Conservation (phyloP, 2,797 vertebrate species). For the Rhincodon typus region DNA sequence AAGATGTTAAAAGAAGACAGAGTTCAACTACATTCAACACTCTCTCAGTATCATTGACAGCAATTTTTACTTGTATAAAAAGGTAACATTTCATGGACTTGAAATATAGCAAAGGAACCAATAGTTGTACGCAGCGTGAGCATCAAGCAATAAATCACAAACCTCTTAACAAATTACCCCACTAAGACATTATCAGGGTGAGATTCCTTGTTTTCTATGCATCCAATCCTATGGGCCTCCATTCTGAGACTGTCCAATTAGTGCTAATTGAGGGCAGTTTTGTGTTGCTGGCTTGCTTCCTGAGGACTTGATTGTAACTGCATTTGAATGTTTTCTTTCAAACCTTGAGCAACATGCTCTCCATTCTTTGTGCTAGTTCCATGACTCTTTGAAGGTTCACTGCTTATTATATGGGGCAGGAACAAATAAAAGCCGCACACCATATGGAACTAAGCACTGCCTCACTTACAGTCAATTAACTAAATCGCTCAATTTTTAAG, state of each 20-base stretch:
- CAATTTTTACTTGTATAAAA: not conserved
- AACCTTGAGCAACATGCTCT: not conserved
- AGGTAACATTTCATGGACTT: not conserved
- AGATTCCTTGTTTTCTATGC: not conserved
- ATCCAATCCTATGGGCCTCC: not conserved
- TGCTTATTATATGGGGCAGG: too few relatives aligned
- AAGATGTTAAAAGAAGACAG: not conserved
- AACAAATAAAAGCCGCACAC: too few relatives aligned
- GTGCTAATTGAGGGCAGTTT: not conserved
- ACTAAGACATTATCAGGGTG: not conserved
- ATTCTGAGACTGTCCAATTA: not conserved
- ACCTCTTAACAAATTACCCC: not conserved
- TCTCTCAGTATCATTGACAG: not conserved
- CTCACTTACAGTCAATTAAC: too few relatives aligned
- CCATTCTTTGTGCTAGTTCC: too few relatives aligned
- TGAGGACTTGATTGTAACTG: not conserved
- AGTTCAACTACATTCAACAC: not conserved
- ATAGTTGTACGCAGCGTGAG: not conserved
- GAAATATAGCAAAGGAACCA: not conserved
- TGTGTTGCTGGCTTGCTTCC: not conserved
- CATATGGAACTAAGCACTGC: too few relatives aligned
- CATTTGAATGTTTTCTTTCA: not conserved
- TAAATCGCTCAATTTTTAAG: too few relatives aligned
- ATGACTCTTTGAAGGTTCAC: too few relatives aligned
- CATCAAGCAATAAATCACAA: not conserved